phyloP scores from a whole-genome alignment of 23 tunicate genomes.

The Trididemnum nubilum region DNA sequence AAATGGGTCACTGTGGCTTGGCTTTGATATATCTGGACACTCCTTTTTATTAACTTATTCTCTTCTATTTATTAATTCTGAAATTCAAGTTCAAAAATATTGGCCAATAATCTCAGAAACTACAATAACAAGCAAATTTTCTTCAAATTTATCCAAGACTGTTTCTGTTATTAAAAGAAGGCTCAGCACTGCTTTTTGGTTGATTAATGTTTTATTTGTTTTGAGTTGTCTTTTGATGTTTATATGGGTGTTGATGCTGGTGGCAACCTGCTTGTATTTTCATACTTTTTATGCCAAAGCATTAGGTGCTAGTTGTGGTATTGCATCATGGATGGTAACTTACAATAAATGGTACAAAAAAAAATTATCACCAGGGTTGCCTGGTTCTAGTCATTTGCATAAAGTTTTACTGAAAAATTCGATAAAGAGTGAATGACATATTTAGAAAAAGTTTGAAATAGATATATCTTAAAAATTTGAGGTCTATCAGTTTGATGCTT shows the following conservation, averaged over 20 bases:
- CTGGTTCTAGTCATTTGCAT: constrained; percentile 53
- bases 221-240: constrained; percentile 37
- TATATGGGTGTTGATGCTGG: constrained; percentile 62
- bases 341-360: constrained; percentile 61
- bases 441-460: too few relatives aligned
- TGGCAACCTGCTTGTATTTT: constrained; percentile 70
- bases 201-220: constrained; percentile 44
- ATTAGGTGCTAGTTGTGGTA: constrained; percentile 53
- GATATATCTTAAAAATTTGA: too few relatives aligned
- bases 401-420: constrained; percentile 25
- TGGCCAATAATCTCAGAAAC: constrained; percentile 46
- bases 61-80: constrained; percentile 69
- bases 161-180: constrained; percentile 40
- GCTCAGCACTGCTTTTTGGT: constrained; percentile 8
- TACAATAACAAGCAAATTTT: not conserved
- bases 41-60: constrained; percentile 54
- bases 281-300: constrained; percentile 74
- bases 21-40: constrained; percentile 90
- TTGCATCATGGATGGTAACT: constrained; percentile 69
- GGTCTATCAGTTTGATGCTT: too few relatives aligned
- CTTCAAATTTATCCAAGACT: constrained; percentile 7
- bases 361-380: constrained; percentile 46
- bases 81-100: constrained; percentile 46
- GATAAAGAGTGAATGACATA: constrained; percentile 27
- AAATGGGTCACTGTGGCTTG: constrained; percentile 55